Base-by-base conservation (phyloP, 2,113 vertebrate genomes). In the Phaethon lepturus region DNA sequence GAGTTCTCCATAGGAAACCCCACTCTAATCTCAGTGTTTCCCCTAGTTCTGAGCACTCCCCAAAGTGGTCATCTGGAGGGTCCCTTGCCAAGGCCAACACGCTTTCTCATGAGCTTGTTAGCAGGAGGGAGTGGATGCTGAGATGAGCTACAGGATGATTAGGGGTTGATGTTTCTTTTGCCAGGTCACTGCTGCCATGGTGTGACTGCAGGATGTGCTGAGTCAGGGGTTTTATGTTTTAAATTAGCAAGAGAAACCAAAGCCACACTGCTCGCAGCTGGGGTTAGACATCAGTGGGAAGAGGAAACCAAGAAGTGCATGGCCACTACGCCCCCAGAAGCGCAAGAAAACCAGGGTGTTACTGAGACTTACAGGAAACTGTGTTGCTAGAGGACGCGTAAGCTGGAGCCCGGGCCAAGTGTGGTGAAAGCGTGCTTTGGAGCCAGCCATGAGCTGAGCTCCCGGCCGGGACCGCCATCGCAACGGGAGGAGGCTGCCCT, bases 201-300 rank as follows among this genome's bases (percentile, higher is more conserved):
- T 8, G 33, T 55, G 69, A 87, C 5, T 16, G 31, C 81, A 85
- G 49, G 5, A 91, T 33, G 44, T 85, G 92, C 88, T 28, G 19
- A 86, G 40, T 66, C 71, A 66, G 38, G 58, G 26, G 17, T 1
- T 83, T 90, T 88, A 25, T 11, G 35, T 13, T 68, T 56, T 60
- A 76, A 86, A 73, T 86, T 20, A 77, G 63, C 45, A 95, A 90
- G 28, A 76, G 67, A 76, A 95, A 90, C 62, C 58, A 86, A 94
- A 95, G 85, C 55, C 78, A 31, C 2, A 0, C 49, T 58, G 45
- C 24, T 86, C 15, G 42, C 58, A 60, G 82, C 44, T 49, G 60
- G 16, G 42, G 4, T 66, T 66, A 49, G 50, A 19, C 8, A 23
- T 35, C 45, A 42, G 33, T 1, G 2, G 68, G 45, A 93, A 78